Percentiles rank a stretch among this genome's conserved stretches.
phyloP scores from a whole-genome alignment of 2,113 vertebrate species.

The Bos indicus region DNA sequence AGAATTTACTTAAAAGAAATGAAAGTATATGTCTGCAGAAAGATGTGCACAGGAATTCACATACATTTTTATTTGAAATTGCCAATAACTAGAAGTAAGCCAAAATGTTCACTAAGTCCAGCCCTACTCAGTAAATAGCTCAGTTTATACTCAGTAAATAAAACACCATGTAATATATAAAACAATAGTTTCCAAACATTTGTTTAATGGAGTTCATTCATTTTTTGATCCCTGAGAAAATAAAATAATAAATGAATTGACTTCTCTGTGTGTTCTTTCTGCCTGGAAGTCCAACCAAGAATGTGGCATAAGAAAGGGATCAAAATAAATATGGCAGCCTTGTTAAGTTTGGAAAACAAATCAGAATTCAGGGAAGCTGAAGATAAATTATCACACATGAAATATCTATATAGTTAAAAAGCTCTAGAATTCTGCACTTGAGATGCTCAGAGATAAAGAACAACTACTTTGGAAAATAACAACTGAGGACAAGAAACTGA shows the following conservation, averaged over 20 bases:
- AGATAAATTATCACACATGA: neutral
- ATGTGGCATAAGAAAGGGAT: too few relatives aligned
- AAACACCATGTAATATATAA: neutral
- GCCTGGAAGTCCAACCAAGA: neutral
- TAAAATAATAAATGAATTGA: neutral
- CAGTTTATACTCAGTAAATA: neutral
- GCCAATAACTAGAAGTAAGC: neutral
- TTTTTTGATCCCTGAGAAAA: neutral
- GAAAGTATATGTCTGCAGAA: neutral
- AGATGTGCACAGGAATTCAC: neutral
- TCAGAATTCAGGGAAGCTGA: neutral
- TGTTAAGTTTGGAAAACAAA: neutral
- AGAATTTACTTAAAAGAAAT: neutral
- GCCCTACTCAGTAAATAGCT: neutral
- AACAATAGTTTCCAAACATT: neutral
- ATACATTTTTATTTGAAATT: neutral
- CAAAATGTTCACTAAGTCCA: neutral
- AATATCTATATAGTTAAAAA: neutral
- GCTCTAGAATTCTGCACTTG: neutral
- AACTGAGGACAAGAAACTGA: neutral
- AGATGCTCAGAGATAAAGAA: neutral
- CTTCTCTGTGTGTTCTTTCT: neutral
- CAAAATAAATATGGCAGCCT: neutral
- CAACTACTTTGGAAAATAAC: neutral
- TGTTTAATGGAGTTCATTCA: neutral